Evolutionary conservation across 2,113 vertebrate genomes (phyloP).

Genomic region (Erythrolamprus reginae): DNA sequence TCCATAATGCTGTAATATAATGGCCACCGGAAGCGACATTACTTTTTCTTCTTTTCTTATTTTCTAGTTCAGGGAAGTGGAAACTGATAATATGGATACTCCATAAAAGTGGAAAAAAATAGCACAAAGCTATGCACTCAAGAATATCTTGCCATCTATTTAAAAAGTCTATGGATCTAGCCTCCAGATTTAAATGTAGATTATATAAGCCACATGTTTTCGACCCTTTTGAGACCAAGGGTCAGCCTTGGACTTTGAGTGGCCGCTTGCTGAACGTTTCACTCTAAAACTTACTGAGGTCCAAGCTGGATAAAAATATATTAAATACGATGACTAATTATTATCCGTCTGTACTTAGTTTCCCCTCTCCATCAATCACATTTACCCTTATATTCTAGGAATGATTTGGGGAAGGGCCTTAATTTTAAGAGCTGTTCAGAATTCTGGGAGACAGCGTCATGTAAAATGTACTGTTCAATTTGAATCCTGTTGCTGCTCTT

Average conservation of each 20-base stretch:
- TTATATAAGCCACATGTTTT: background rate
- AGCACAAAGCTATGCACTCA: background rate
- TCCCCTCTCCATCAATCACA: background rate
- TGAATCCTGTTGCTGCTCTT: background rate
- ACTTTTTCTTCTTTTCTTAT: background rate
- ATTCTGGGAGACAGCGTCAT: background rate
- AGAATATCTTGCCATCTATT: background rate
- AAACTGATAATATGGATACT: background rate
- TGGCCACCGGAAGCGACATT: background rate
- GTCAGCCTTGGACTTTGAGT: background rate
- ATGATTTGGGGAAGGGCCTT: background rate
- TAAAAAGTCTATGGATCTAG: background rate
- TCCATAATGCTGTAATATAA: background rate
- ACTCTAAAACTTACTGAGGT: background rate
- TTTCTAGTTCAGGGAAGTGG: background rate
- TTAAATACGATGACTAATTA: background rate
- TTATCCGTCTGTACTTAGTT: background rate
- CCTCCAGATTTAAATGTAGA: background rate
- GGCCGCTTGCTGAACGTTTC: background rate
- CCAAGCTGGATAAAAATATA: background rate
- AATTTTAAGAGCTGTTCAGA: background rate
- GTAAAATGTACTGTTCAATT: background rate
- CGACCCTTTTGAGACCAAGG: background rate
- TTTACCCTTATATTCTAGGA: background rate
- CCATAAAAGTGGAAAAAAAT: background rate